Percentiles rank a stretch among this genome's conserved stretches.
Conservation (phyloP, 2,888 invertebrate species). For the Willowsia nigromaculata region DNA sequence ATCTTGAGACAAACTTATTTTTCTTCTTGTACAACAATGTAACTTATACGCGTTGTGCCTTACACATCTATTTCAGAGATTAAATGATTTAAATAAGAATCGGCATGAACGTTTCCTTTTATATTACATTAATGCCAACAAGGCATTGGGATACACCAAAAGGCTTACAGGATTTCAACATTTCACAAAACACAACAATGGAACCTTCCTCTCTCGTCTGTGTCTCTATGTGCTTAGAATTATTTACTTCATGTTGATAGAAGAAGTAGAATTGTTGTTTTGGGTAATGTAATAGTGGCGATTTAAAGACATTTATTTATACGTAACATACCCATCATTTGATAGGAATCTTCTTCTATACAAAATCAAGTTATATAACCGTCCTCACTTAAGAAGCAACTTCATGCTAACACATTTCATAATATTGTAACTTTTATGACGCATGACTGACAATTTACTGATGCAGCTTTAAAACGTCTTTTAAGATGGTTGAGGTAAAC, state of each 20-base stretch:
- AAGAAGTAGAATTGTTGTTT: conserved; percentile 17
- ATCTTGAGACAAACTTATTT: neutral
- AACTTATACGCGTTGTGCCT: neutral
- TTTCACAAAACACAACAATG: conserved; percentile 21
- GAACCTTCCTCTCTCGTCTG: neutral
- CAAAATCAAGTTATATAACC: conserved; percentile 8
- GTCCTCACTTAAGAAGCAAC: neutral
- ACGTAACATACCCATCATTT: neutral
- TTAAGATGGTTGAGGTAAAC: neutral
- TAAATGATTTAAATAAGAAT: neutral
- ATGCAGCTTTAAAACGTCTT: conserved; percentile 30
- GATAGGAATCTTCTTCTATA: neutral
- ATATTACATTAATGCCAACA: neutral
- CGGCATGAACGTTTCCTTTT: neutral
- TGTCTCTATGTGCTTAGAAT: neutral
- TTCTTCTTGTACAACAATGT: neutral
- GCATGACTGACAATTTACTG: conserved; percentile 71
- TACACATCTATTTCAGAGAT: neutral
- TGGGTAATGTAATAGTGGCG: neutral
- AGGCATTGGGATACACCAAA: neutral
- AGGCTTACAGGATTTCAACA: neutral
- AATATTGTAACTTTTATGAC: conserved; percentile 59
- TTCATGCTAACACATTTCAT: neutral
- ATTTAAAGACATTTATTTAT: neutral
- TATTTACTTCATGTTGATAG: conserved; percentile 55